phyloP scores from a whole-genome alignment of 2,888 invertebrate genomes.

The Eilema depressum region DNA sequence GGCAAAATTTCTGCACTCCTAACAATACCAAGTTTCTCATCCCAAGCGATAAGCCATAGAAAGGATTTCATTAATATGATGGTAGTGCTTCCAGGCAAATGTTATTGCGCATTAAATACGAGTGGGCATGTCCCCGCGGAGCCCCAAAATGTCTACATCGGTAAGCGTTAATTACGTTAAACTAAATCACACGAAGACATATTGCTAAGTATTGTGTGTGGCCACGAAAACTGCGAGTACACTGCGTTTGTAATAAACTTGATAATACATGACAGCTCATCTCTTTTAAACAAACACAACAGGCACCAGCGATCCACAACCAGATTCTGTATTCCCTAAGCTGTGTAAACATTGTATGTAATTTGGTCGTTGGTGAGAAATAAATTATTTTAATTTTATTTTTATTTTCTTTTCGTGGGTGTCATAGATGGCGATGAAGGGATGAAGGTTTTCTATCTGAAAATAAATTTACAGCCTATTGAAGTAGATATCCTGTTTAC shows the following conservation, averaged over 20 bases:
- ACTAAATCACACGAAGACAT: conserved; percentile 81
- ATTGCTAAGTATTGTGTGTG: conserved; percentile 69
- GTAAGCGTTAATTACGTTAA: conserved; percentile 77
- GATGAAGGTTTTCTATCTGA: too few relatives aligned
- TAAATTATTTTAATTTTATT: too few relatives aligned
- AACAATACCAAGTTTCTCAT: neutral
- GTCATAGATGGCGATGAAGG: neutral
- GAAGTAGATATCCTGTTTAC: too few relatives aligned
- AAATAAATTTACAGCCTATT: too few relatives aligned
- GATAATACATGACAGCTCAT: neutral
- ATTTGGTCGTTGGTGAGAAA: too few relatives aligned
- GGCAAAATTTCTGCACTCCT: too few relatives aligned
- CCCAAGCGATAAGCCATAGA: neutral
- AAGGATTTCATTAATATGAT: conserved; percentile 18
- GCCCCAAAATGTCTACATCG: conserved; percentile 69
- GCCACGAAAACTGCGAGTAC: conserved; percentile 48
- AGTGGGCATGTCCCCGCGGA: conserved; percentile 56
- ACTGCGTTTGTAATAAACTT: neutral
- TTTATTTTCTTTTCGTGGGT: neutral
- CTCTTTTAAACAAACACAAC: too few relatives aligned
- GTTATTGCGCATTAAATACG: conserved; percentile 48
- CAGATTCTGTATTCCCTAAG: too few relatives aligned
- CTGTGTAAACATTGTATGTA: too few relatives aligned
- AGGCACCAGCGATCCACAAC: too few relatives aligned
- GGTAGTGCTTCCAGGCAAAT: conserved; percentile 36